A percentile compares a stretch with the other conserved stretches of the same genome.
Evolutionary conservation across 2,113 vertebrate genomes (phyloP).

Genomic region (Paralichthys olivaceus): DNA sequence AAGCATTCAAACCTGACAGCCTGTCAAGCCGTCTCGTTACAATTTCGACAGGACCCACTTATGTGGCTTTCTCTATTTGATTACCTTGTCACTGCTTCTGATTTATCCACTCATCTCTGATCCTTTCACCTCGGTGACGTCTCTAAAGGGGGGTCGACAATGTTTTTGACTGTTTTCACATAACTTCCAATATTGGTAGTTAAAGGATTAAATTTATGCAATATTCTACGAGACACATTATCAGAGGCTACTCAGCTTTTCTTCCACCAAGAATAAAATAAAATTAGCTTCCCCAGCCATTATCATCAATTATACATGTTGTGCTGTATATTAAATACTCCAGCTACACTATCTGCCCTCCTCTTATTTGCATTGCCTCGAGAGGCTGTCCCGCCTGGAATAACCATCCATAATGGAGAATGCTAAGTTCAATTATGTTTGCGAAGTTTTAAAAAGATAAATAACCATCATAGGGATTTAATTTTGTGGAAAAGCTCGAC

Average conservation of each 20-base stretch:
- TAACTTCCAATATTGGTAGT: not conserved
- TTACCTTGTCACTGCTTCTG: conserved; percentile 45
- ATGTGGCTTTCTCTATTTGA: conserved; percentile 49
- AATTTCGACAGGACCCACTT: conserved; percentile 62
- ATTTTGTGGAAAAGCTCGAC: conserved; percentile 34
- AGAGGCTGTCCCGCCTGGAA: conserved; percentile 57
- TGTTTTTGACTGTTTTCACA: conserved; percentile 1
- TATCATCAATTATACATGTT: conserved; percentile 74
- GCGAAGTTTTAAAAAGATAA: conserved; percentile 38
- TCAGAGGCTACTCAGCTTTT: not conserved
- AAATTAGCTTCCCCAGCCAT: conserved; percentile 47
- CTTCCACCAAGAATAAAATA: conserved; percentile 16
- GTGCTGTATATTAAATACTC: conserved; percentile 66
- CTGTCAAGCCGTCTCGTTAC: conserved; percentile 38
- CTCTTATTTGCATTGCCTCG: conserved; percentile 68
- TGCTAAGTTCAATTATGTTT: conserved; percentile 50
- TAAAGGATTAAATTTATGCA: not conserved
- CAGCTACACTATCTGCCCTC: conserved; percentile 43
- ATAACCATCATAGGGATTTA: conserved; percentile 43
- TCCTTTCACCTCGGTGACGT: conserved; percentile 13
- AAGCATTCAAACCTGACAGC: conserved; percentile 44
- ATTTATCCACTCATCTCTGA: conserved; percentile 27
- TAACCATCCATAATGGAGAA: conserved; percentile 36
- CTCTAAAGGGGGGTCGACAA: not conserved
- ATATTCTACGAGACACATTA: not conserved